Conservation (phyloP, 2,797 vertebrate genomes). For the Gymnoscopelus microlampas region DNA sequence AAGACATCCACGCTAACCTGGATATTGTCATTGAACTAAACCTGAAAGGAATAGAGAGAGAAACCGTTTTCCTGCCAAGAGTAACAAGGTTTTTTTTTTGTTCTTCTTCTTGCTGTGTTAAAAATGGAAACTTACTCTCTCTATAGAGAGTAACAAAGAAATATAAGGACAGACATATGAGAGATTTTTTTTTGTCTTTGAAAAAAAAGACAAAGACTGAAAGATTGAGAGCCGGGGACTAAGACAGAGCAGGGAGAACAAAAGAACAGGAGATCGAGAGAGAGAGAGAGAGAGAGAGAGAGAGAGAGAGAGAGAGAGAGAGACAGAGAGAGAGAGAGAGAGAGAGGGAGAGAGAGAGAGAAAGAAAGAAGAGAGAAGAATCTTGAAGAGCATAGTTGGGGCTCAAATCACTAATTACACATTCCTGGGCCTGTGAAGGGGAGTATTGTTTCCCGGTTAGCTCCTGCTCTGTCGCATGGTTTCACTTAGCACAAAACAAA, state of each 20-base stretch:
- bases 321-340: no score
- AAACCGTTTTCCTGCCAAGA: constrained; percentile 55
- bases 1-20: constrained; percentile 50
- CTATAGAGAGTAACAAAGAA: constrained; percentile 56
- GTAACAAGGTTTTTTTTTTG: constrained; percentile 61
- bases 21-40: constrained; percentile 68
- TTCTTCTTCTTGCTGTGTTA: constrained; percentile 51
- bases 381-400: constrained; percentile 65
- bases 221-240: constrained; percentile 43
- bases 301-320: constrained; percentile 68
- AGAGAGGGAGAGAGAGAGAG: constrained; percentile 62
- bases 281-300: constrained; percentile 43
- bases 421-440: constrained; percentile 81
- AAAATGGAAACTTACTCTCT: constrained; percentile 41
- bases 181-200: constrained; percentile 24
- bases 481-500: constrained; percentile 83
- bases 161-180: constrained; percentile 49
- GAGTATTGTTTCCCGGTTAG: constrained; percentile 81
- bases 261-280: not conserved
- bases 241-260: not conserved
- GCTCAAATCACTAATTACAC: constrained; percentile 83
- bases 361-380: constrained; percentile 72
- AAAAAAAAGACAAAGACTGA: constrained; percentile 17
- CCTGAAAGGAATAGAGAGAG: constrained; percentile 56
- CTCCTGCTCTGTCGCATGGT: constrained; percentile 80